These are phyloP conservation scores for Tetragonula clypearis DNA, from an alignment of 1,140 invertebrate genomes.

Conservation along the genomic window DNA sequence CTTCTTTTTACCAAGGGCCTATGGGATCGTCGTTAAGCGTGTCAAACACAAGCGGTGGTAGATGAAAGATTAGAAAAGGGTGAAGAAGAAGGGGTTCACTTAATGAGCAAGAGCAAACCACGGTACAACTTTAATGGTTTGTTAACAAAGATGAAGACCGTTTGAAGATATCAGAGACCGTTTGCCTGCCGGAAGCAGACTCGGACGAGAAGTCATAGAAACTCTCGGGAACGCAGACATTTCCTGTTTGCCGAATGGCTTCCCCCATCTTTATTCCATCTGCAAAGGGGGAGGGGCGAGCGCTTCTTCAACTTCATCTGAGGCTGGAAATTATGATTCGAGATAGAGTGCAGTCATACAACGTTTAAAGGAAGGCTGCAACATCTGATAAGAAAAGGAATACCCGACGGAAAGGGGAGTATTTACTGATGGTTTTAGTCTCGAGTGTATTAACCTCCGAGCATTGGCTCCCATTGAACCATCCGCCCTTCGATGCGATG, in stretches of 20 bases:
- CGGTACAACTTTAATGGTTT: constrained; percentile 73
- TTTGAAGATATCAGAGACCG: constrained; percentile 70
- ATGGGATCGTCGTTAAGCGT: constrained; percentile 12
- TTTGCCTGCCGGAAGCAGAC: constrained; percentile 56
- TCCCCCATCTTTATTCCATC: constrained; percentile 78
- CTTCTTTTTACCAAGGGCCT: not conserved
- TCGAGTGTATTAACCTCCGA: not conserved
- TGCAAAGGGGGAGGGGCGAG: constrained; percentile 65
- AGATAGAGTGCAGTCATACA: constrained; percentile 41
- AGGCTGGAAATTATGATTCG: constrained; percentile 60
- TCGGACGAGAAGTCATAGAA: constrained; percentile 72
- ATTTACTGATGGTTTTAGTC: not conserved
- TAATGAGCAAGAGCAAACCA: constrained; percentile 61
- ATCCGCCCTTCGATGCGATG: not conserved
- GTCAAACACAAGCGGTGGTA: not conserved
- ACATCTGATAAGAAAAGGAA: constrained; percentile 47
- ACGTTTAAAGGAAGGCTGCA: constrained; percentile 25
- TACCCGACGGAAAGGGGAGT: constrained; percentile 9
- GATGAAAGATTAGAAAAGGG: constrained; percentile 58
- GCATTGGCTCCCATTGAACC: not conserved
- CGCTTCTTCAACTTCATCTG: constrained; percentile 54
- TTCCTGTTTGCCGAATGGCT: constrained; percentile 69
- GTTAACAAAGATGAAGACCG: constrained; percentile 69
- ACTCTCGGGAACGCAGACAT: constrained; percentile 55
- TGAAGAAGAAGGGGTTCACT: constrained; percentile 28